Conservation (phyloP, 2,888 invertebrate genomes). For the Conchocele bisecta region DNA sequence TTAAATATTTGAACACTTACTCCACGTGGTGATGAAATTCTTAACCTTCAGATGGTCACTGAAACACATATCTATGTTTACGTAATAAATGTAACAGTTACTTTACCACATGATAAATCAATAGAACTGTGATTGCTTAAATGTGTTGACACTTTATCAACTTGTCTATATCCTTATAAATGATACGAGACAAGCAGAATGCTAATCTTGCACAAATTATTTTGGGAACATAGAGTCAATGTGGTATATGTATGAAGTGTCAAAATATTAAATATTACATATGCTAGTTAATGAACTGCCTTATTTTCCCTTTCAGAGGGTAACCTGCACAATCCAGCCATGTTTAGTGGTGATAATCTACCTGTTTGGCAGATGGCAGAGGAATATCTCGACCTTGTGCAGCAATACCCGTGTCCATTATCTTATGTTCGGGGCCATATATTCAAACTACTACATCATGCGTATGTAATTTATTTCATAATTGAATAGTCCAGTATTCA, state of each 20-base stretch:
- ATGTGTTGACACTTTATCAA: no score
- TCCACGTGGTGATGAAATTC: no score
- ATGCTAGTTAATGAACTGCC: not conserved
- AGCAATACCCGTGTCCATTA: conserved; percentile 92
- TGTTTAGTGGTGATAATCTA: conserved; percentile 89
- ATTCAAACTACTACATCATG: conserved; percentile 97
- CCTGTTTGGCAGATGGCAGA: conserved; percentile 94
- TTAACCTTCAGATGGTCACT: no score
- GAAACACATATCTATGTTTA: no score
- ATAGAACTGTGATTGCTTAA: no score
- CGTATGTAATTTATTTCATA: no score
- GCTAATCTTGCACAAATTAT: not conserved
- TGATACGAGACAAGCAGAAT: not conserved
- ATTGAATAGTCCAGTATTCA: no score
- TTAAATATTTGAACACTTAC: no score
- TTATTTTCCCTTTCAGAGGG: conserved; percentile 89
- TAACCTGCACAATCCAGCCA: conserved; percentile 97
- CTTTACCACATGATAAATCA: no score
- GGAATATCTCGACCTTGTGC: conserved; percentile 93
- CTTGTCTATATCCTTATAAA: no score
- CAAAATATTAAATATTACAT: not conserved
- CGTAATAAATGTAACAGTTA: no score
- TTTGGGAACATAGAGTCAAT: not conserved
- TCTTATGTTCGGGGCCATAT: conserved; percentile 97
- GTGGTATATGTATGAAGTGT: not conserved